Evolutionary conservation across 2,113 vertebrate species (phyloP).

Genomic region (Phalacrocorax carbo): DNA sequence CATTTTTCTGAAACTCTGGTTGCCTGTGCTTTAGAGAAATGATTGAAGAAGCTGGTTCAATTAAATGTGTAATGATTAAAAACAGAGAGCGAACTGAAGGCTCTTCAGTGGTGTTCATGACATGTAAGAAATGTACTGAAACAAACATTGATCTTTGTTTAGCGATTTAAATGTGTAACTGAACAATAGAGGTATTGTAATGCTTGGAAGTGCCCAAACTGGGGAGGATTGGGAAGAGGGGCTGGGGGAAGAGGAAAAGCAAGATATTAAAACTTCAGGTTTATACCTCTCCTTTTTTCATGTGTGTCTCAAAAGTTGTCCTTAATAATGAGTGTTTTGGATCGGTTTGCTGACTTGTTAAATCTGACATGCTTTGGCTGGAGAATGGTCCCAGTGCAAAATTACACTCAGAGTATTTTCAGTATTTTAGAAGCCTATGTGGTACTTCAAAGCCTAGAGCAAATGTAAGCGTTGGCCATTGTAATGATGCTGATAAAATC

Average conservation of each 20-base stretch:
- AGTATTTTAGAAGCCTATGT: neutral
- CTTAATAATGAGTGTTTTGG: neutral
- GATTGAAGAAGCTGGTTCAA: neutral
- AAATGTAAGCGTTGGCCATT: neutral
- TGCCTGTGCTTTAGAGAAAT: neutral
- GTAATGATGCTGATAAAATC: neutral
- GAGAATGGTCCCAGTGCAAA: neutral
- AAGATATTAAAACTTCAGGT: neutral
- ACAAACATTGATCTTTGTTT: slow-evolving; percentile 44
- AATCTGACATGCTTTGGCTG: neutral
- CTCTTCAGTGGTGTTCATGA: slow-evolving; percentile 49
- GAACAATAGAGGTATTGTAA: slow-evolving; percentile 55
- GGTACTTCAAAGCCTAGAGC: neutral
- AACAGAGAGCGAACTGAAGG: neutral
- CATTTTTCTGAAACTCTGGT: neutral
- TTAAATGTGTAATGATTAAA: neutral
- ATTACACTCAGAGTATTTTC: neutral
- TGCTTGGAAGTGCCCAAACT: slow-evolving; percentile 30
- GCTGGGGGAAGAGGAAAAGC: neutral
- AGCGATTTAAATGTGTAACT: slow-evolving; percentile 41
- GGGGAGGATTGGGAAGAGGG: neutral
- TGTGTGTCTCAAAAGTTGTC: neutral
- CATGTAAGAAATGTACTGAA: slow-evolving; percentile 50
- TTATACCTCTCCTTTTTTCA: neutral
- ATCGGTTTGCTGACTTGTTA: neutral